phyloP scores from a whole-genome alignment of 2,888 invertebrate genomes.

The Leptinotarsa juncta region DNA sequence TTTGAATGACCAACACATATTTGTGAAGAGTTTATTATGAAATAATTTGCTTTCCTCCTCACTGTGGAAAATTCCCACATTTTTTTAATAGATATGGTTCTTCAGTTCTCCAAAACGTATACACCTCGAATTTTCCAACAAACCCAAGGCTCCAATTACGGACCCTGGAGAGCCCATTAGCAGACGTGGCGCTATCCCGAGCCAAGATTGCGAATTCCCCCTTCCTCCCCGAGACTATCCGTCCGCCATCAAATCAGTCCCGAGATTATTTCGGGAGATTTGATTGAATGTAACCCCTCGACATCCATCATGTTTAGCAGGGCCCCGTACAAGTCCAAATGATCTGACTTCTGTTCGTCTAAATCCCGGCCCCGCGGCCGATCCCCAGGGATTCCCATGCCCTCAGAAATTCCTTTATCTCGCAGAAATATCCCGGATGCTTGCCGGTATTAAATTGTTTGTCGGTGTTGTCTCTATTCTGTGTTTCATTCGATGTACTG shows the following conservation, averaged over 20 bases:
- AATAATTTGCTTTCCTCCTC: too few relatives aligned
- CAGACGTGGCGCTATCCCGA: slow-evolving; percentile 35
- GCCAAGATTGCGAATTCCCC: slow-evolving; percentile 45
- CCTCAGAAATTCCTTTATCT: slow-evolving; percentile 29
- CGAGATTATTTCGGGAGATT: slow-evolving; percentile 58
- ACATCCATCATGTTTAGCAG: slow-evolving; percentile 60
- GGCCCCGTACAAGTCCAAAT: slow-evolving; percentile 58
- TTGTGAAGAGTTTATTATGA: too few relatives aligned
- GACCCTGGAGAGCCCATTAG: slow-evolving; percentile 45
- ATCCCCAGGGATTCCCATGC: slow-evolving; percentile 49
- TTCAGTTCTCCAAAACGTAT: too few relatives aligned
- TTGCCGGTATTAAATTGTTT: slow-evolving; percentile 40
- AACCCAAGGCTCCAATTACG: slow-evolving; percentile 37
- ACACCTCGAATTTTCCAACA: slow-evolving; percentile 18
- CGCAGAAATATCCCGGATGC: slow-evolving; percentile 24
- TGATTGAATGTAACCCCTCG: slow-evolving; percentile 59
- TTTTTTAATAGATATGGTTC: too few relatives aligned
- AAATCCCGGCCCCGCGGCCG: slow-evolving; percentile 53
- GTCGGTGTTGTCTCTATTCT: slow-evolving; percentile 30
- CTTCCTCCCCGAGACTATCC: slow-evolving; percentile 43
- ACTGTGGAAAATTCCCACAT: too few relatives aligned
- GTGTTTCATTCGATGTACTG: slow-evolving; percentile 14
- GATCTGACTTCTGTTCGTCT: slow-evolving; percentile 60
- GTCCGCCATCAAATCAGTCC: slow-evolving; percentile 56
- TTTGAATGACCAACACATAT: too few relatives aligned